Base-by-base conservation (phyloP, 2,888 invertebrate species). In the Drosophila imparisetae region DNA sequence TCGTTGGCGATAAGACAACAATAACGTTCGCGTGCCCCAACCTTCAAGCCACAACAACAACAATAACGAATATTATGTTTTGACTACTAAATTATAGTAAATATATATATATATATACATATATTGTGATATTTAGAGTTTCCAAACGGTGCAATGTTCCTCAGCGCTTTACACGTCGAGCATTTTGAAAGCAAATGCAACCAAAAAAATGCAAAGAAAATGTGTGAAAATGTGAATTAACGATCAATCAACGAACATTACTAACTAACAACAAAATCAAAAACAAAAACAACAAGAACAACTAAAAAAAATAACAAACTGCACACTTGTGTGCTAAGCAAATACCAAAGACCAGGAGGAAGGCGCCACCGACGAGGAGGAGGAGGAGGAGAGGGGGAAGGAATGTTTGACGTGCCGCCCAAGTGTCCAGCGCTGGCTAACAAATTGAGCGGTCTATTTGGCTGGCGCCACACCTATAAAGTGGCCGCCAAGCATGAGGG, bases 401-500 rank as follows among this genome's bases (percentile, higher is more conserved):
- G 66, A 54, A 95, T 95, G 95, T 95, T 95, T 91, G 95, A 95
- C 81, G 93, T 94, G 57, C 94, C 95, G 81, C 95, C 95, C 72
- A 95, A 95, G 80, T 96, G 96, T 92, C 95, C 95, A 86, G 96
- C 96, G 90, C 95, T 96, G 86, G 96, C 96, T 10, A 96, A 96
- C 91, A 96, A 96, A 93, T 91, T 96, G 77, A 96, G 95, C 83
- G 95, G 96, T 76, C 93, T 96, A 75, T 96, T 96, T 91, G 96
- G 96, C 65, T 96, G 96, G 96, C 94, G 96, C 81, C 96, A 96
- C 92, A 96, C 96, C 11, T 96, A 96, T 91, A 96, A 96, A 73
- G 96, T 96, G 77, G 96, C 96, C 90, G 96, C 96, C 91, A 93
- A 96, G 80, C 96, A 96, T 90, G 94, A 95, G 86, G 94, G 94